These are phyloP conservation scores for Drosophila borborema DNA, from an alignment of 2,888 invertebrate genomes.

Conservation along the genomic window DNA sequence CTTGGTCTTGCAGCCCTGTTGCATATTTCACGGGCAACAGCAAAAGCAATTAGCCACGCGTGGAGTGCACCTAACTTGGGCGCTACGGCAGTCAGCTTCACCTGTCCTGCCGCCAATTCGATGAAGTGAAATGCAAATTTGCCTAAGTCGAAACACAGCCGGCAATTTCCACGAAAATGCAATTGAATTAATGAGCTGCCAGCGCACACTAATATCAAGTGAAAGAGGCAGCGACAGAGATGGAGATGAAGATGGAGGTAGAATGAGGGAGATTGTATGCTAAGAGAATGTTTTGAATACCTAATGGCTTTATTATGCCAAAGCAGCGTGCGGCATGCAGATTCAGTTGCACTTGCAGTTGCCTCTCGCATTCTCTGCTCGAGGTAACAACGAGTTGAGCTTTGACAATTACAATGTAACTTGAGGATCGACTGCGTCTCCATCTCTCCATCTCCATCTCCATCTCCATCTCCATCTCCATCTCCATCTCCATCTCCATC, in stretches of 20 bases:
- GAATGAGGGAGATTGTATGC: constrained; percentile 4
- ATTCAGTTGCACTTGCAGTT: constrained; percentile 23
- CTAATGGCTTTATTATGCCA: constrained; percentile 71
- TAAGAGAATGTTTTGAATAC: constrained; percentile 73
- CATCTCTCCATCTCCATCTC: no score
- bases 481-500: constrained; percentile 20
- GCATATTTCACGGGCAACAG: constrained; percentile 46
- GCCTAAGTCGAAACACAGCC: constrained; percentile 39
- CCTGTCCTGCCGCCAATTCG: constrained; percentile 31
- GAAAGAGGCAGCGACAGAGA: not conserved
- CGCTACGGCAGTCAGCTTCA: constrained; percentile 19
- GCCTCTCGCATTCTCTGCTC: constrained; percentile 46
- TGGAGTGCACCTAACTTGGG: constrained; percentile 30
- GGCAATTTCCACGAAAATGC: constrained; percentile 72
- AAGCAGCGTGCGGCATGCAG: constrained; percentile 60
- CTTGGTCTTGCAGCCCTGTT: constrained; percentile 47
- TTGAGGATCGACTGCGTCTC: constrained; percentile 12
- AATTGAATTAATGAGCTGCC: constrained; percentile 73
- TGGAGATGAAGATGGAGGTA: not conserved
- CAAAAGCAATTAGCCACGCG: constrained; percentile 62
- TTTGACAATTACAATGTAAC: constrained; percentile 45
- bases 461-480: constrained; percentile 27
- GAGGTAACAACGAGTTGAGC: constrained; percentile 27
- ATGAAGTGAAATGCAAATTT: constrained; percentile 72
- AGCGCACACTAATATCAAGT: constrained; percentile 15